Evolutionary conservation across 1,140 invertebrate species (phyloP), one percentile per base, ranked within the genome.

Genomic region (Sycophila sp.): DNA sequence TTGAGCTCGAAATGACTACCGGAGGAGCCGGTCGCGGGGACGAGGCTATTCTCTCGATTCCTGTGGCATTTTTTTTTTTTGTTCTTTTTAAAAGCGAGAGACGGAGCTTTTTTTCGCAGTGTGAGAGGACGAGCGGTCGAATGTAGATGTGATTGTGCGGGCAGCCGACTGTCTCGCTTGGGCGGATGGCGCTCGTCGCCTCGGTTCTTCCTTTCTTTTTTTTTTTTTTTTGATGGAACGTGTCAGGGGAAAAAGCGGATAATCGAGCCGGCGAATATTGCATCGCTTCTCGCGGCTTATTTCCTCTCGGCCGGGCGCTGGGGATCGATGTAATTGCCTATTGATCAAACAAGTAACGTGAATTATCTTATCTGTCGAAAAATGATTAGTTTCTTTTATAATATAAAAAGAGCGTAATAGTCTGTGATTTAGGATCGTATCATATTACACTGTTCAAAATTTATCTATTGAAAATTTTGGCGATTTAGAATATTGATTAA

Each of bases 81-180:
- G 22, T n/a, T n/a, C n/a, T n/a, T n/a, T n/a, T n/a, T n/a, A n/a
- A n/a, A n/a, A n/a, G n/a, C n/a, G n/a, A n/a, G n/a, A n/a, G n/a
- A n/a, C n/a, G n/a, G n/a, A n/a, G n/a, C n/a, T n/a, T n/a, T n/a
- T 47, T 47, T 32, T 22, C 64, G 38, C 26, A 26, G 26, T 34
- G 6, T 13, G 6, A 17, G 11, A 38, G n/a, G 19, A 40, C 38
- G 51, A 66, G 38, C 5, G 6, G 51, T 56, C 51, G 32, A 56
- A 55, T 22, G 51, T 45, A 38, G 38, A 66, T 56, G 36, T 19
- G 38, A 55, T 38, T 53, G 36, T n/a, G 38, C 22, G 56, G 47
- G 36, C n/a, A 69, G 67, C 19, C 42, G 42, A 47, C 24, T 15
- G 38, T 45, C 17, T n/a, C n/a, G n/a, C n/a, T n/a, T n/a, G n/a